Base-by-base conservation (phyloP, 2,113 vertebrate species). In the Caloenas nicobarica region DNA sequence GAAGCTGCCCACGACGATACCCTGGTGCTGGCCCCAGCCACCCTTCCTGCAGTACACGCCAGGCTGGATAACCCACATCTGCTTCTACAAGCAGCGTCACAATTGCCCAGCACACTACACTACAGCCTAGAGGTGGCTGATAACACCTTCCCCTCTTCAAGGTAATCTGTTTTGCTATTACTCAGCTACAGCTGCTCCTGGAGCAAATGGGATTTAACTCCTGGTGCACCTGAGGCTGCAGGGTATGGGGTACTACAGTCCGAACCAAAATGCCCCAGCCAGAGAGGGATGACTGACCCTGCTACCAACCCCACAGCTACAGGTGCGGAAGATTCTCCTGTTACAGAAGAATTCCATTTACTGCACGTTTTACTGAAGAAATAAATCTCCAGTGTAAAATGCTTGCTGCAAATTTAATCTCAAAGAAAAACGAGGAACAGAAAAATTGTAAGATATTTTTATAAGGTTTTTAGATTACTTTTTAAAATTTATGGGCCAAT, bases 71-170 rank as follows among this genome's bases (percentile, higher is more conserved):
- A 70, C 34, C 56, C 40, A 57, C 51, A 40, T 79, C 34, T 4
- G 17, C 46, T 38, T 11, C 6, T 9, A 42, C 24, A 42, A 31
- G 58, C 44, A 25, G 10, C 2, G 26, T n/a, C 57, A 34, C 46
- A 28, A 4, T 0, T 57, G 60, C 40, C 54, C 72, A 26, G 34
- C 80, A 42, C 2, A 2, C 25, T 5, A 4, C 13, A 1, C 34
- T 24, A 1, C 6, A 6, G 62, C 1, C 6, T 11, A 16, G 44
- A 48, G 7, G 3, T 56, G 53, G 66, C 73, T 71, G 21, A 0
- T 16, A 76, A 44, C 36, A 25, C 25, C 53, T 51, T 51, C 48
- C 13, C 16, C 33, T 80, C 42, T 64, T 92, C 31, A 76, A 34
- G 4, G 22, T 22, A 6, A 12, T n/a, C 36, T 65, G 11, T 81